Conservation (phyloP, 1,140 invertebrate genomes). For the Schmidtea mediterranea region DNA sequence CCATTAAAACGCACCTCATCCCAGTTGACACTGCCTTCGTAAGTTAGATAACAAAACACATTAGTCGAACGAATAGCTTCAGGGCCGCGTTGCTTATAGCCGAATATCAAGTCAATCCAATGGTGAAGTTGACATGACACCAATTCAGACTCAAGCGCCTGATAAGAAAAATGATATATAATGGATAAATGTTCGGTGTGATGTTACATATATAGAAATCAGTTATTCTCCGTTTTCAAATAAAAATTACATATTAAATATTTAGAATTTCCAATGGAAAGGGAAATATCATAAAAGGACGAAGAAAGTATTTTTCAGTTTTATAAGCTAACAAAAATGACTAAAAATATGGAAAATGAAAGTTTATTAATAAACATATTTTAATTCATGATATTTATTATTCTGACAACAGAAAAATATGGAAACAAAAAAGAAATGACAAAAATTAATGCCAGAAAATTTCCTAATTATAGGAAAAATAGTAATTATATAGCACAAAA, state of each 20-base stretch:
- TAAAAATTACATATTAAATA: not conserved
- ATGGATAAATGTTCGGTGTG: constrained; percentile 4
- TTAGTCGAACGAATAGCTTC: constrained; percentile 86
- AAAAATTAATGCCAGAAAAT: too few species aligned
- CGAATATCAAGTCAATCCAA: constrained; percentile 98
- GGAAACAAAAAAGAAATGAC: too few species aligned
- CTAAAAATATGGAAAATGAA: too few species aligned
- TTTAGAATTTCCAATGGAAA: too few species aligned
- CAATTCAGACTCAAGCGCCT: constrained; percentile 90
- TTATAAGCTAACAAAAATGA: too few species aligned
- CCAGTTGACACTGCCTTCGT: constrained; percentile 80
- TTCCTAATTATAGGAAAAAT: too few species aligned
- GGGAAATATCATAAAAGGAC: too few species aligned
- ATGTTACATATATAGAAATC: not conserved
- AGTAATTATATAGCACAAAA: too few species aligned
- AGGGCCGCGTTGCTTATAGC: constrained; percentile 91
- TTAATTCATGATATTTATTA: too few species aligned
- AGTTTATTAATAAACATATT: too few species aligned
- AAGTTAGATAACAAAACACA: constrained; percentile 95
- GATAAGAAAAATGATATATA: constrained; percentile 16
- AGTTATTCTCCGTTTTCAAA: not conserved
- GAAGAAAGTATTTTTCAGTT: too few species aligned
- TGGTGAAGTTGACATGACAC: constrained; percentile 96
- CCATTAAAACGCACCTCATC: not conserved
- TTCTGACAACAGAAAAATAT: too few species aligned